These are phyloP conservation scores for Crotalus horridus DNA, from an alignment of 2,113 vertebrate species.

Conservation along the genomic window DNA sequence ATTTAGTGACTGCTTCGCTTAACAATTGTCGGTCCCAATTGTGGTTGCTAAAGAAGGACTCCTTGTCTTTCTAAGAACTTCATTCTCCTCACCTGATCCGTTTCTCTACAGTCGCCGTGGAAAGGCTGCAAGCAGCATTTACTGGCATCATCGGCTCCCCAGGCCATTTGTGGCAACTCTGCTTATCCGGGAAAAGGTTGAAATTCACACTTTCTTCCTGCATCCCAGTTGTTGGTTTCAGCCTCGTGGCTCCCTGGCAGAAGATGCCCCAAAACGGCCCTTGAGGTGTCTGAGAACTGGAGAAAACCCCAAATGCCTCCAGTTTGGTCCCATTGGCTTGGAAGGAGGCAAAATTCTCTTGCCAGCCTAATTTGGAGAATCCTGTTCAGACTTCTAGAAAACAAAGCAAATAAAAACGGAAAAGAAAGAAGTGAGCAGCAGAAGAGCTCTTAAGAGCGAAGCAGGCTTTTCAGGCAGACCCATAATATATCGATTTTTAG, in stretches of 20 bases:
- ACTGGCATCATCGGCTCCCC: not conserved
- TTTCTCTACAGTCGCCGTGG: slow-evolving; percentile 37
- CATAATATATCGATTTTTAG: not conserved
- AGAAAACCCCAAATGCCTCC: not conserved
- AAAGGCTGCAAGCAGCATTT: not conserved
- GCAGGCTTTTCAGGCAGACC: not conserved
- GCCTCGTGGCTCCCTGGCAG: not conserved
- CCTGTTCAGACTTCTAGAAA: not conserved
- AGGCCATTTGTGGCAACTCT: not conserved
- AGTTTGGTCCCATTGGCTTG: not conserved
- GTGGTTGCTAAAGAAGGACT: not conserved
- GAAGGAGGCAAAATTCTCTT: not conserved
- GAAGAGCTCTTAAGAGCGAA: not conserved
- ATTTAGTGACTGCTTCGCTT: not conserved
- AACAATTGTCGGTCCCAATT: not conserved
- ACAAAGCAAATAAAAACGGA: not conserved
- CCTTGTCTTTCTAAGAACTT: not conserved
- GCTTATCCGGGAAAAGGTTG: not conserved
- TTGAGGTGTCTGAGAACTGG: not conserved
- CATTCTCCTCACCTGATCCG: slow-evolving; percentile 53
- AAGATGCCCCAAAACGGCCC: not conserved
- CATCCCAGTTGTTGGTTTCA: not conserved
- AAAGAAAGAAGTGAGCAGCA: not conserved
- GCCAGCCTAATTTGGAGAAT: not conserved
- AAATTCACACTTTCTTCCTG: not conserved